Evolutionary conservation across 2,888 invertebrate species (phyloP), one percentile per base, ranked within the genome.

Genomic region (Kryphioiulus occultus): DNA sequence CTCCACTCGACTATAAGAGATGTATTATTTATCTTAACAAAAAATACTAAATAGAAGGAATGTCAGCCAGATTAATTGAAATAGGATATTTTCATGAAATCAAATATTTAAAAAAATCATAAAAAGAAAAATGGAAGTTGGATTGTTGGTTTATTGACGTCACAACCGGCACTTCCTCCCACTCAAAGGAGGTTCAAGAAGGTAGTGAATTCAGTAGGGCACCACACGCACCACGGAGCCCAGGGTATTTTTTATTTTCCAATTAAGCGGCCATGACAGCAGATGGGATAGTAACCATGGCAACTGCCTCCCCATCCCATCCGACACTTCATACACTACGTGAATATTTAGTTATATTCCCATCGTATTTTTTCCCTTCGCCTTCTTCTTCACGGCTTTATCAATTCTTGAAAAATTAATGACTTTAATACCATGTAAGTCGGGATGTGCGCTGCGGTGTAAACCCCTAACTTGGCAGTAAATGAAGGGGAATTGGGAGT

Each of bases 181-280:
- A 39, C 3, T 9, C 9, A 39, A 39, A 39, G 9, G 3, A 5
- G 3, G 39, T 9, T 5, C 5, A 9, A 39, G 9, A 17, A 47
- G 15, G 47, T 47, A 47, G 12, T 17, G 15, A 47, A 47, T 47
- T 10, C 12, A 10, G 47, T 47, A 47, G 17, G 47, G 15, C 47
- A 10, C 47, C 17, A 47, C 47, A 59, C n/a, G 59, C 59, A 59
- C n/a, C n/a, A n/a, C 30, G 19, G 83, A 39, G 17, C 32, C 83
- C 83, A 83, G 19, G 7, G 83, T 83, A 83, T 83, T 83, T 83
- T 83, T 83, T 83, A 83, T 83, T 83, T 83, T 83, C 83, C 83
- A 83, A 83, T 83, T 83, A 83, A 83, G 83, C 83, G 83, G 83
- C 83, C 83, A 83, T 83, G 83, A 83, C 83, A 83, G 83, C 83